phyloP scores from a whole-genome alignment of 64 coral and sea anemone species.

The Montipora foliosa region DNA sequence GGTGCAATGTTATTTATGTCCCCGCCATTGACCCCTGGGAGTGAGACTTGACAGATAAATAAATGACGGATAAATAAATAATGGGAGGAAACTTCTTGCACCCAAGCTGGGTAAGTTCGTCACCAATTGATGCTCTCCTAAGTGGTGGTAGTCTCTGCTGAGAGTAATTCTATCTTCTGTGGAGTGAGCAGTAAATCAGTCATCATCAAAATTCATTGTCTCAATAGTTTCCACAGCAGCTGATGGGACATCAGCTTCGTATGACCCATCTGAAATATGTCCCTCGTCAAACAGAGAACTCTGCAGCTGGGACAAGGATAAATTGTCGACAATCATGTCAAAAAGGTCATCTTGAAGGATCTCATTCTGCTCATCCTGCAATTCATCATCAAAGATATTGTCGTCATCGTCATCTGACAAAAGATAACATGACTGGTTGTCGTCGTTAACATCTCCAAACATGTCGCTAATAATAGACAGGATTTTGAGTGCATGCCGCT shows the following conservation, averaged over 20 bases:
- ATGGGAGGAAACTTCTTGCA: too few relatives aligned
- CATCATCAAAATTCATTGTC: not conserved
- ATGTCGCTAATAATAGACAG: too few relatives aligned
- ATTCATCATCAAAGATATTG: conserved; percentile 54
- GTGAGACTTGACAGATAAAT: too few relatives aligned
- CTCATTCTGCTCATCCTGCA: conserved; percentile 68
- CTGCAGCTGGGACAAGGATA: conserved; percentile 61
- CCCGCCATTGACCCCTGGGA: too few relatives aligned
- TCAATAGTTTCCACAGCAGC: conserved; percentile 9
- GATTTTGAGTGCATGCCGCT: not conserved
- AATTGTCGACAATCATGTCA: conserved; percentile 70
- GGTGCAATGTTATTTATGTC: too few relatives aligned
- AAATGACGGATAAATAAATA: too few relatives aligned
- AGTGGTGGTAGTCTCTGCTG: too few relatives aligned
- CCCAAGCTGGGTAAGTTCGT: too few relatives aligned
- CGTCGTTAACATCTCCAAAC: too few relatives aligned
- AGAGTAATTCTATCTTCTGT: not conserved
- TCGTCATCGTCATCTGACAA: not conserved
- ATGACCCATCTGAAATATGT: conserved; percentile 11
- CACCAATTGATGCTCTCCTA: too few relatives aligned
- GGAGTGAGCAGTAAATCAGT: not conserved
- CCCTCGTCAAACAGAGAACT: not conserved
- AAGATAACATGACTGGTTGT: too few relatives aligned
- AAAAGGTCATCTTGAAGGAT: conserved; percentile 51
- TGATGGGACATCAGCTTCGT: conserved; percentile 38